Evolutionary conservation across 2,888 invertebrate species (phyloP), one percentile per base, ranked within the genome.

Genomic region (Agrotis ipsilon): DNA sequence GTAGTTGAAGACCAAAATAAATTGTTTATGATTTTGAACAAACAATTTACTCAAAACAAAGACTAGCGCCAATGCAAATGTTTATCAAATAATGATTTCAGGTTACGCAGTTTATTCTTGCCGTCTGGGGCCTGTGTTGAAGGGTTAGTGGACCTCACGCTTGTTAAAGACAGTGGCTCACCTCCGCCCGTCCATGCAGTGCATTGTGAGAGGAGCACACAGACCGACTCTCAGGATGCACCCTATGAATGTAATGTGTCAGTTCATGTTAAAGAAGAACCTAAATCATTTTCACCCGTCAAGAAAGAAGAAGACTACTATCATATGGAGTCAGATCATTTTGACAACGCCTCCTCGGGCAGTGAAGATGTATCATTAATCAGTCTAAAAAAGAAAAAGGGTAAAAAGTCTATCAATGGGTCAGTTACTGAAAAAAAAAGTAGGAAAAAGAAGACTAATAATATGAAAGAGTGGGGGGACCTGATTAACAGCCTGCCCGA

Each of bases 281-380:
- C 91, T 0, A 75, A 71, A 49, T 55, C 79, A 6, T 67, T 73
- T n/a, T 80, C 85, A 27, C 78, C 83, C 2, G 82, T 94, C 21
- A 94, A 94, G 78, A 86, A 88, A 52, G 94, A 94, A 77, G 84
- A 77, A 57, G 73, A 85, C 19, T 49, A 68, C 57, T 68, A 62
- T 27, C 67, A 82, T 51, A 73, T 75, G 60, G 79, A 78, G 21
- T 65, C 81, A 13, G 87, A 89, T 43, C 87, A 88, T 27, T 83
- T 81, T 32, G 71, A 75, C 7, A 78, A 78, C 45, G 61, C 83
- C 3, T 88, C 86, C 1, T 94, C 95, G 0, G 94, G 94, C 51
- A 95, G 95, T 59, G 92, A 92, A 48, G 93, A 96, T 68, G 83
- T 94, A 57, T 90, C 93, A 0, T 87, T 95, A 2, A 88, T 91